A percentile compares a stretch with the other conserved stretches of the same genome.
phyloP scores from a whole-genome alignment of 2,113 vertebrate genomes.

The Macrotis lagotis region DNA sequence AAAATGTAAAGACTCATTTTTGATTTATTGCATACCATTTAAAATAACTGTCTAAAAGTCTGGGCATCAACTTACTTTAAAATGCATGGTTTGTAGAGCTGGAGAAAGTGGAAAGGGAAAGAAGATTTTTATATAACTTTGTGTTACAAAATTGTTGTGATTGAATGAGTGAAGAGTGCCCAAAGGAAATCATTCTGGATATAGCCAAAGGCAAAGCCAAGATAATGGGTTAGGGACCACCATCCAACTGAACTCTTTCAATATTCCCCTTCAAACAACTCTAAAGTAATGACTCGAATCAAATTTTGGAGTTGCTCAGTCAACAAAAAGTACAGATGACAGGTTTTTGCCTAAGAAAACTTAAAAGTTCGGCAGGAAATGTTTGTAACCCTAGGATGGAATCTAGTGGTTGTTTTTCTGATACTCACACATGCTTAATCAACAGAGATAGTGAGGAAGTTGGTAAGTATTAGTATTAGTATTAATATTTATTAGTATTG shows the following conservation, averaged over 20 bases:
- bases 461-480: too few relatives aligned
- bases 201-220: not conserved
- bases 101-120: slow-evolving; percentile 10
- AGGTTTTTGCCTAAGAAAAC: not conserved
- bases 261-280: not conserved
- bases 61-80: slow-evolving; percentile 45
- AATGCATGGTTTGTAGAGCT: slow-evolving; percentile 24
- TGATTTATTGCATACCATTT: slow-evolving; percentile 44
- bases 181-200: not conserved
- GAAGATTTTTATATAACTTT: slow-evolving; percentile 13
- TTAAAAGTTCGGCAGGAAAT: not conserved
- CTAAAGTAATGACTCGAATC: not conserved
- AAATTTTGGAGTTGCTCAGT: not conserved
- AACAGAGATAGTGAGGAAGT: not conserved
- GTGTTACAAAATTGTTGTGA: not conserved
- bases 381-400: not conserved
- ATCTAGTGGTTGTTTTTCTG: not conserved
- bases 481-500: too few relatives aligned
- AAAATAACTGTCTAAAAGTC: slow-evolving; percentile 37
- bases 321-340: not conserved
- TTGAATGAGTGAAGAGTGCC: not conserved
- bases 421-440: not conserved
- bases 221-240: not conserved
- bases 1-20: slow-evolving; percentile 46
- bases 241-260: not conserved